phyloP scores from a whole-genome alignment of 2,113 vertebrate species.

The Lamprotornis superbus region DNA sequence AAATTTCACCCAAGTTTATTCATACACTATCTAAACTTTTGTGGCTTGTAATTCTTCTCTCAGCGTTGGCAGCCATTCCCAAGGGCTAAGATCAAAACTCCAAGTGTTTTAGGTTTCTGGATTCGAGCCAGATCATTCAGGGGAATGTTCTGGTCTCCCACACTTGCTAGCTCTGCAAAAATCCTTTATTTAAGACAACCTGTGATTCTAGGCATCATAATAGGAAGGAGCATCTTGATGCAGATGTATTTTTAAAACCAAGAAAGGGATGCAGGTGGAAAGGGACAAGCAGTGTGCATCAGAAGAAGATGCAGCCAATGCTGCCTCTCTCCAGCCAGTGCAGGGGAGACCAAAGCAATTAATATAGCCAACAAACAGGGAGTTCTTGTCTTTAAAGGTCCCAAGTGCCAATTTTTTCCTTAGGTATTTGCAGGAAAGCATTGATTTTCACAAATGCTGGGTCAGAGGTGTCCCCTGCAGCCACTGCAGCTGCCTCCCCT shows the following conservation, averaged over 20 bases:
- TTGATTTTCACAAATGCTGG: neutral
- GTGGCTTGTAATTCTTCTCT: no score
- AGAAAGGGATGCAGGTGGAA: neutral
- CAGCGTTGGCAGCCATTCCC: no score
- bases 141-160: no score
- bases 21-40: no score
- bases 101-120: no score
- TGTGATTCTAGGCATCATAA: neutral
- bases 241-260: rapidly evolving
- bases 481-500: neutral
- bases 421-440: neutral
- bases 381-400: neutral
- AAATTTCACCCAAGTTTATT: no score
- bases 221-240: neutral
- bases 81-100: no score
- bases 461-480: neutral
- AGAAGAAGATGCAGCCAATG: neutral
- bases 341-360: neutral
- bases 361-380: neutral
- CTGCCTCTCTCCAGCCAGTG: neutral
- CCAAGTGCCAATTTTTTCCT: neutral
- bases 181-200: neutral
- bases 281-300: neutral
- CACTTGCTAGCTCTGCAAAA: neutral
- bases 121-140: no score